Evolutionary conservation across 2,113 vertebrate species (phyloP).

Genomic region (Ciconia boyciana): DNA sequence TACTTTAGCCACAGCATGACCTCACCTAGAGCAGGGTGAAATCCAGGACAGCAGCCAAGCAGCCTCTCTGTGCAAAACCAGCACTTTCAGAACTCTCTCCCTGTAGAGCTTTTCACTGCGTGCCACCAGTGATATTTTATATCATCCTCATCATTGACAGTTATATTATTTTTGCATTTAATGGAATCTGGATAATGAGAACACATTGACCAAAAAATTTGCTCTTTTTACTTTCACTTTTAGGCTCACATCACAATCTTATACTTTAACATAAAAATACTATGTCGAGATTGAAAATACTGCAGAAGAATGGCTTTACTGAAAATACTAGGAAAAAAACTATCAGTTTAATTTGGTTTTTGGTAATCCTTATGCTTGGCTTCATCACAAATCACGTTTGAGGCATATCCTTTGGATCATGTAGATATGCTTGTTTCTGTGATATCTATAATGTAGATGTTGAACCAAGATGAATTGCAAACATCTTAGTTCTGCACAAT

Average conservation of each 20-base stretch:
- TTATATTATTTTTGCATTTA: background rate
- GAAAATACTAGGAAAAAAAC: background rate
- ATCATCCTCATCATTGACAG: background rate
- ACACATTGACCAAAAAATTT: background rate
- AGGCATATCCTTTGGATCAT: background rate
- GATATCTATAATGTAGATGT: background rate
- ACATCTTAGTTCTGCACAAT: background rate
- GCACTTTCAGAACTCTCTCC: background rate
- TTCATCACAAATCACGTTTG: background rate
- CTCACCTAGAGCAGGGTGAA: background rate
- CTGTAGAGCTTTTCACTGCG: background rate
- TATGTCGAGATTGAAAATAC: background rate
- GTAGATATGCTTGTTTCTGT: background rate
- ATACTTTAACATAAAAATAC: background rate
- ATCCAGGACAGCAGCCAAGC: background rate
- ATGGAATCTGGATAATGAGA: background rate
- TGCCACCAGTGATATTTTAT: background rate
- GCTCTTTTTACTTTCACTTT: background rate
- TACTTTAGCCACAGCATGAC: slow-evolving; percentile 11
- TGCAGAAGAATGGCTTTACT: background rate
- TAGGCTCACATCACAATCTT: background rate
- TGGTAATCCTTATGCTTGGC: background rate
- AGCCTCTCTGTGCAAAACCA: slow-evolving; percentile 4
- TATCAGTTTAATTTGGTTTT: background rate
- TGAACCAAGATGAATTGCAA: background rate